Conservation (phyloP, 2,113 vertebrate genomes). For the Salvator merianae region DNA sequence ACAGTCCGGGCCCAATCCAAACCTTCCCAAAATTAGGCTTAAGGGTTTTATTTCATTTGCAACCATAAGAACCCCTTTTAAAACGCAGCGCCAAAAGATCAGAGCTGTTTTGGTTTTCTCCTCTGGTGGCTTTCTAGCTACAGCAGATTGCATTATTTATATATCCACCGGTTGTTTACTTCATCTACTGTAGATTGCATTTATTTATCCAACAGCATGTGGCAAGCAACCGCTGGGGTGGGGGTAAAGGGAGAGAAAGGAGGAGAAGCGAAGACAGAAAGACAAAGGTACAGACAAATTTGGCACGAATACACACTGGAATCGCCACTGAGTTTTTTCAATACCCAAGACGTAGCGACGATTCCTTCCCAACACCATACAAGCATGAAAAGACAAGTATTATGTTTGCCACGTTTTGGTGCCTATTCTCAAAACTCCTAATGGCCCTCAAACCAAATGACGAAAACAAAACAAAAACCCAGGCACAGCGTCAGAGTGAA, state of each 20-base stretch:
- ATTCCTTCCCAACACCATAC: neutral
- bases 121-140: too few relatives aligned
- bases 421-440: neutral
- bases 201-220: slow-evolving; percentile 3
- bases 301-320: slow-evolving; percentile 50
- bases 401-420: slow-evolving; percentile 6
- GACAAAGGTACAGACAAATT: slow-evolving; percentile 18
- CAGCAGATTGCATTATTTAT: too few relatives aligned
- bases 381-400: slow-evolving; percentile 24
- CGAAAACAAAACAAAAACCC: neutral
- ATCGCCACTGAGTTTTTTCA: neutral
- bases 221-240: neutral
- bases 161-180: neutral
- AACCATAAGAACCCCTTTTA: slow-evolving; percentile 39
- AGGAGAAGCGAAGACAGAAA: neutral
- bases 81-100: slow-evolving; percentile 32
- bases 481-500: neutral
- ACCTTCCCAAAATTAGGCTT: slow-evolving; percentile 37
- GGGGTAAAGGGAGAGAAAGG: neutral
- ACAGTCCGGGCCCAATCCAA: fast-evolving
- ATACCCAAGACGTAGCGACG: neutral
- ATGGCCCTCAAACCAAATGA: neutral
- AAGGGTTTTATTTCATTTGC: slow-evolving; percentile 59
- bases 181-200: slow-evolving; percentile 42
- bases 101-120: neutral